These are phyloP conservation scores for Sipha maydis DNA, from an alignment of 2,888 invertebrate genomes.

Conservation along the genomic window DNA sequence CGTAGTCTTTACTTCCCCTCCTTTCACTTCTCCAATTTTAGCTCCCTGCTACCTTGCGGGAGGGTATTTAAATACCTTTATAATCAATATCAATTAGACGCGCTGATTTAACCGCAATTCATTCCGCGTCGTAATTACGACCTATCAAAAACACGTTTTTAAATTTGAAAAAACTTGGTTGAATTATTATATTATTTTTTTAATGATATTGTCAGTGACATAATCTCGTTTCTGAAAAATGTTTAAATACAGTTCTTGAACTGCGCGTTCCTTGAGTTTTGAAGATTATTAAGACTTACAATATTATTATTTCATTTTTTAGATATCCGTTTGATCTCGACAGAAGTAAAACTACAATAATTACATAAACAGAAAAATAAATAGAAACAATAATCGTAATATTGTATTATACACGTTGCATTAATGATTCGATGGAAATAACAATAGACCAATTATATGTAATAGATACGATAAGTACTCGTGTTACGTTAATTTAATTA, in stretches of 20 bases:
- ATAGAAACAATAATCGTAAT: background rate
- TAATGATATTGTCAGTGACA: conserved; percentile 24
- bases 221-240: conserved; percentile 1
- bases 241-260: background rate
- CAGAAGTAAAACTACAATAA: background rate
- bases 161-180: background rate
- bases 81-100: conserved; percentile 12
- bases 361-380: background rate
- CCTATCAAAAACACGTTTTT: conserved; percentile 38
- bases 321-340: background rate
- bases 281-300: background rate
- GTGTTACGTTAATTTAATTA: too few relatives aligned
- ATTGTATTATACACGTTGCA: background rate
- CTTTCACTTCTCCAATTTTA: too few relatives aligned
- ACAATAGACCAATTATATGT: too few relatives aligned
- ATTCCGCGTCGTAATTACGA: background rate
- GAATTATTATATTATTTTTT: background rate
- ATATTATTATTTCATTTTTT: background rate
- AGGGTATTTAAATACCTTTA: background rate
- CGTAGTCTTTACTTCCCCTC: too few relatives aligned
- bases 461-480: too few relatives aligned
- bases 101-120: background rate
- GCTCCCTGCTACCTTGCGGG: too few relatives aligned
- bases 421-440: too few relatives aligned
- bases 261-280: background rate